phyloP scores from a whole-genome alignment of 2,888 invertebrate species.

The Macropis europaea region DNA sequence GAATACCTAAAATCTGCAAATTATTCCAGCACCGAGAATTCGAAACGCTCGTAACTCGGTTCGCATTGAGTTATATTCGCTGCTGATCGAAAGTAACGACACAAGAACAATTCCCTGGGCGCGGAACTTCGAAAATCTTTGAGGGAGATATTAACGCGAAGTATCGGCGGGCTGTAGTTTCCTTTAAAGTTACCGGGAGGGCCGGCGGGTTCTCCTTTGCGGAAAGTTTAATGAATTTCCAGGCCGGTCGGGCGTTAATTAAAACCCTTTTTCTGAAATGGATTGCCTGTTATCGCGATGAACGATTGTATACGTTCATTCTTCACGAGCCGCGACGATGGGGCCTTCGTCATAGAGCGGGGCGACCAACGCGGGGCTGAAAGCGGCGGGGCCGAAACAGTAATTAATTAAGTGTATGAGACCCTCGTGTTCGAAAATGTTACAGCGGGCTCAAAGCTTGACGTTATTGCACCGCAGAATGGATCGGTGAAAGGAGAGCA shows the following conservation, averaged over 20 bases:
- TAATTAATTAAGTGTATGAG: conserved; percentile 72
- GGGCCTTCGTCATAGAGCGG: neutral
- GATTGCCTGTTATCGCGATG: conserved; percentile 48
- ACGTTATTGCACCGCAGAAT: conserved; percentile 65
- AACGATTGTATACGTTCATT: conserved; percentile 51
- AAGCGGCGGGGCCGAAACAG: conserved; percentile 20
- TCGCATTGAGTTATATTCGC: no score
- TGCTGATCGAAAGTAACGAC: neutral
- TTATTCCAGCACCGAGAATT: neutral
- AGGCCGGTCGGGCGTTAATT: conserved; percentile 48
- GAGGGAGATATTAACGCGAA: conserved; percentile 32
- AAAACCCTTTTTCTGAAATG: conserved; percentile 51
- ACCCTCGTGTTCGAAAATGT: conserved; percentile 64
- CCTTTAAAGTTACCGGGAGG: conserved; percentile 26
- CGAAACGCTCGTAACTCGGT: no score
- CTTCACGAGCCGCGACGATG: conserved; percentile 21
- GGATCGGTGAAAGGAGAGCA: conserved; percentile 57
- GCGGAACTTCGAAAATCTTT: conserved; percentile 8
- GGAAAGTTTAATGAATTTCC: conserved; percentile 47
- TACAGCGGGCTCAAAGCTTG: conserved; percentile 50
- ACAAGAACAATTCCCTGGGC: conserved; percentile 16
- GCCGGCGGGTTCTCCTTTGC: neutral
- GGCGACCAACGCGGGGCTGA: conserved; percentile 5
- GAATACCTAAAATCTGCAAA: neutral
- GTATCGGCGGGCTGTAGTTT: conserved; percentile 28